Percentiles rank a stretch among this genome's conserved stretches.
Evolutionary conservation across 2,113 vertebrate genomes (phyloP).

Genomic region (Entelurus aequoreus): DNA sequence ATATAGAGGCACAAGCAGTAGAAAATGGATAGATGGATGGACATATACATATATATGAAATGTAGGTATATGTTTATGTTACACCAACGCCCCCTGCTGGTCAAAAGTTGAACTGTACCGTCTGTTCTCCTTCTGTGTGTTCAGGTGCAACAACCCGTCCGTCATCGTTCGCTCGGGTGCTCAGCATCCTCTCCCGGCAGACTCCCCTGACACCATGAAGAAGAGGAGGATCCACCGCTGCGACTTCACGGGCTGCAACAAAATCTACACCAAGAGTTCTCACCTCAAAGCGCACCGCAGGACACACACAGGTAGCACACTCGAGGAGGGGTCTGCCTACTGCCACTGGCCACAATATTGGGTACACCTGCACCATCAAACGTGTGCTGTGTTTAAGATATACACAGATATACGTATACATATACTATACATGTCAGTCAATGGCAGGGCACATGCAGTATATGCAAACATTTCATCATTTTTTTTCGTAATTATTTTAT

Average conservation of each 20-base stretch:
- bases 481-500: no score
- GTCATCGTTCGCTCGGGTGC: constrained; percentile 85
- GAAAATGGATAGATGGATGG: no score
- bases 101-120: not conserved
- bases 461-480: no score
- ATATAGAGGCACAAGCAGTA: not conserved
- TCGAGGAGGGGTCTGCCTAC: not conserved
- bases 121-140: constrained; percentile 8
- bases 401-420: no score
- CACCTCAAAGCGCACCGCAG: constrained; percentile 96
- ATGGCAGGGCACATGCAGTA: no score
- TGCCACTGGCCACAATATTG: no score
- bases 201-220: constrained; percentile 88
- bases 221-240: constrained; percentile 93
- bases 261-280: constrained; percentile 98
- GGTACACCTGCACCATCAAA: no score
- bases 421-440: no score
- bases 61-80: not conserved
- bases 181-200: constrained; percentile 82
- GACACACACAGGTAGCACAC: constrained; percentile 86
- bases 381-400: no score
- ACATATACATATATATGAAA: not conserved
- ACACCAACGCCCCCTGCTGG: constrained; percentile 26
- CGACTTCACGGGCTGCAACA: constrained; percentile 93
- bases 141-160: constrained; percentile 83